Base-by-base conservation (phyloP, 2,888 invertebrate genomes). In the Ichneumon xanthorius region DNA sequence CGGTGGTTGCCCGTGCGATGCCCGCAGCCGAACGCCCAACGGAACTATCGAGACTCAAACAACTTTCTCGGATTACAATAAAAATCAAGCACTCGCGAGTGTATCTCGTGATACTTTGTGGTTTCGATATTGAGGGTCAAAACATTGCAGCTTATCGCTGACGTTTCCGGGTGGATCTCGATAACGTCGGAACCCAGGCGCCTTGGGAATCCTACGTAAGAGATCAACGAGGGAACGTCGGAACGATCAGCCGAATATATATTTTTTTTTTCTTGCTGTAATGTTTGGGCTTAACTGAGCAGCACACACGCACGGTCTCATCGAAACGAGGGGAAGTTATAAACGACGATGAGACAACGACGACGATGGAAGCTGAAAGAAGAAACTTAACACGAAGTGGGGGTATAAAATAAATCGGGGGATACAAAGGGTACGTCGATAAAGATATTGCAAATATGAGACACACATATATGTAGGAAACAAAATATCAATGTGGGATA, bases 191-290 rank as follows among this genome's bases (percentile, higher is more conserved):
- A 86, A 55, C 82, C 82, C 79, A 82, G 87, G 89, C 87, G 87
- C 87, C 89, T 79, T 89, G 83, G 71, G 80, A 82, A 82, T 87
- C 65, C 58, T 7, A 85, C 83, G 80, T 84, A 77, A 70, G 68
- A 70, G 80, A 33, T 63, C 82, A 68, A 80, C 79, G 76, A 78
- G 73, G 82, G 61, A 80, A 73, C 79, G 71, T 75, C 63, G 30
- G 22, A 61, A 76, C 81, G 65, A 82, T 76, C 40, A 45, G 26
- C 58, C 72, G 68, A 82, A 72, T 68, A 70, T 84, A 72, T 40
- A 33, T 2, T 61, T 73, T 53, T 40, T 45, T n/a, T 53, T 53
- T 26, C 3, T 40, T 33, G 26, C 40, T 50, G 26, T 11, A 4
- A 48, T 14, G 26, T 53, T 65, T 22, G 19, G 26, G 55, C 61